Base-by-base conservation (phyloP, 1,140 invertebrate species). In the Cheumatopsyche charites region DNA sequence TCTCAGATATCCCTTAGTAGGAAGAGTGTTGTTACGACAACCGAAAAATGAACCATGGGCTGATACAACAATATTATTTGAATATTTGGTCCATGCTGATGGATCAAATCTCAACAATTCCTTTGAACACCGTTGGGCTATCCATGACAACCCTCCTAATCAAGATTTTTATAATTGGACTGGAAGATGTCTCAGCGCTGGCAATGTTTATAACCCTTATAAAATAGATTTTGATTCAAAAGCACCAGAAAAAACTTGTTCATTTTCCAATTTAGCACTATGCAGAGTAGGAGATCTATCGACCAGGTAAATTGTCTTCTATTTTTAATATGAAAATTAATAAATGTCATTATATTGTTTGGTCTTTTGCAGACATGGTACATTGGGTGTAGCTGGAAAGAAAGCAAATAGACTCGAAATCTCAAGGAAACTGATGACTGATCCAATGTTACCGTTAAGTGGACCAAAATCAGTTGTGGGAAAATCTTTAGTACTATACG, bases 151-250 rank as follows among this genome's bases (percentile, higher is more conserved):
- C 45, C 79, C 88, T 0, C 88, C 88, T 0, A 82, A 82, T 29
- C 75, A 88, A 76, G 96, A 98, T 81, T 97, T 93, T 79, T 96
- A 95, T 78, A 94, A 95, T 79, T 97, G 94, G 94, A 91, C 90
- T 52, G 88, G 86, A 67, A 83, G 96, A 55, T 97, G 94, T 80
- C 80, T 93, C 1, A 95, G 92, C 75, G 87, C 93, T 4, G 93
- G 92, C n/a, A 77, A 79, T 3, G 84, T 92, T 68, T 96, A 87
- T 78, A 95, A 97, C 84, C 94, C 95, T 0, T 90, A 90, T 76
- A 88, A 90, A 72, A 89, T 96, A 77, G 82, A 82, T 70, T 82
- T 83, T 68, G 83, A 85, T 75, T 79, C 82, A 55, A 78, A 82
- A 1, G 81, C 83, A 26, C 81, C 81, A 0, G 85, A 86, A 67